A percentile compares a stretch with the other conserved stretches of the same genome.
Conservation (phyloP, 2,888 invertebrate species). For the Coelogynopora nodosa region DNA sequence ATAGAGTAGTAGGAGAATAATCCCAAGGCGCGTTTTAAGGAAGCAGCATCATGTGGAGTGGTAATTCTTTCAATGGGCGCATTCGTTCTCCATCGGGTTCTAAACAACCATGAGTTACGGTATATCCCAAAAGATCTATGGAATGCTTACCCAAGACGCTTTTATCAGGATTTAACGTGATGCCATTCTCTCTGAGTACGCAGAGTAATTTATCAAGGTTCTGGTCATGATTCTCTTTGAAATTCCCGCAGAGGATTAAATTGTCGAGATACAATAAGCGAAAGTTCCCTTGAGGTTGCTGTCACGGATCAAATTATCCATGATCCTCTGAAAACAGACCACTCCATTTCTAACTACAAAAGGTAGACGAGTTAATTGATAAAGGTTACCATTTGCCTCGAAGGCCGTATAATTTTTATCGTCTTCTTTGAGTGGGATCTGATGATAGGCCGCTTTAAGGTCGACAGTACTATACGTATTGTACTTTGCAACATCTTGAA, state of each 20-base stretch:
- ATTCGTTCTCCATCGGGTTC: background rate
- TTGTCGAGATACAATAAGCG: conserved; percentile 35
- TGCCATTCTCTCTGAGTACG: background rate
- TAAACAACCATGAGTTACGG: background rate
- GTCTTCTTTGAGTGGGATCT: conserved; percentile 36
- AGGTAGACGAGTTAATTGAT: conserved; percentile 31
- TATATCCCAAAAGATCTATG: background rate
- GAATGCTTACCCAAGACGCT: background rate
- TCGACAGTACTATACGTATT: conserved; percentile 19
- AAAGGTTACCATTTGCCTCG: conserved; percentile 21
- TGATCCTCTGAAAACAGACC: conserved; percentile 35
- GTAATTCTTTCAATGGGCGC: background rate
- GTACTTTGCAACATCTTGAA: conserved; percentile 38
- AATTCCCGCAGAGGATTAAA: conserved; percentile 22
- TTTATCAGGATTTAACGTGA: conserved; percentile 20
- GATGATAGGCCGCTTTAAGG: conserved; percentile 38
- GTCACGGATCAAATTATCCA: conserved; percentile 8
- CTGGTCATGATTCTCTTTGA: background rate
- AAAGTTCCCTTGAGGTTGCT: conserved; percentile 29
- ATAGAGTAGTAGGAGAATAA: conserved; percentile 26
- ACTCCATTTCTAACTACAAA: conserved; percentile 36
- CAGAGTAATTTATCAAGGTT: background rate
- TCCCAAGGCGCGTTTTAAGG: background rate
- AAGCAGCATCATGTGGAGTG: background rate
- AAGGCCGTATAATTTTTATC: conserved; percentile 37